Evolutionary conservation across 2,888 invertebrate genomes (phyloP), one percentile per base, ranked within the genome.

Genomic region (Drosophila algonquin): DNA sequence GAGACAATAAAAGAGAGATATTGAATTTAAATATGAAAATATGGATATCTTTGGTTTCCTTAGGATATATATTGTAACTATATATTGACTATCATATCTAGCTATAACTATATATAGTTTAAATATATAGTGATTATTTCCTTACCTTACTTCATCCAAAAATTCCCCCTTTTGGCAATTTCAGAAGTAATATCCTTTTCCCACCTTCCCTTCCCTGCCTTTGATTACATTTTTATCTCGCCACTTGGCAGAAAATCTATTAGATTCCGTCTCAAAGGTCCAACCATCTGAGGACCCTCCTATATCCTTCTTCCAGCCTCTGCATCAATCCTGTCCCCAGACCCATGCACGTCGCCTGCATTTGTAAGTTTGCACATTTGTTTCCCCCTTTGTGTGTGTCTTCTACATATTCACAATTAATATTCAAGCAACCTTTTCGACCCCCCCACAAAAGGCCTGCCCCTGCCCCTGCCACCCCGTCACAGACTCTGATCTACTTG

Each of bases 331-430:
- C 27, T 45, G 30, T 24, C 40, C 53, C 53, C 52, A 32, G 47
- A 57, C 32, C 62, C 71, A 59, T 89, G 89, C 89, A 89, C 86
- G 86, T 77, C 87, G 87, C 89, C 69, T 89, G 86, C 86, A 86
- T 87, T 87, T 83, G 71, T 86, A 88, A 88, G 89, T 87, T 81
- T 87, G 87, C 89, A 82, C 82, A 86, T 89, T 88, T 84, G 89
- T 86, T 83, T 77, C 71, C 67, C 76, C 21, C 35, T 40, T 21
- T 21, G 21, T 21, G 21, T 21, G 21, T 21, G 21, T 48, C 50
- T 56, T 73, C 79, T 73, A 75, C 80, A 87, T 80, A 85, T 87
- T 75, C 63, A 77, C 89, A 84, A 86, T 86, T 86, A 86, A 86
- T 86, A 86, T 86, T 86, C 86, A 89, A 87, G 89, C 85, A 87